Conservation (phyloP, 2,113 vertebrate species). For the Macquaria ambigua region DNA sequence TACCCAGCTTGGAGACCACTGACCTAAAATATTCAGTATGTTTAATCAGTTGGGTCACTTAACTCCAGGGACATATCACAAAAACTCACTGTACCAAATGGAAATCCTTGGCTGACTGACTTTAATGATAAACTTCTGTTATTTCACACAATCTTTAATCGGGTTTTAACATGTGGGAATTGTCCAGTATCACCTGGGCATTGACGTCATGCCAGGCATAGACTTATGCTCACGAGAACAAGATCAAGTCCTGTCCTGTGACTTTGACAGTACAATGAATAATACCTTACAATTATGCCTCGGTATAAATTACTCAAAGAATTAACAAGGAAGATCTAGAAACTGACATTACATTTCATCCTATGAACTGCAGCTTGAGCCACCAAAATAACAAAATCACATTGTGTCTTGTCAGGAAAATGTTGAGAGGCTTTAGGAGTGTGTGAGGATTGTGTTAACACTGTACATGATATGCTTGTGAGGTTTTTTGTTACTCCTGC, state of each 20-base stretch:
- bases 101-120: background rate
- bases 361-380: background rate
- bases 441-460: background rate
- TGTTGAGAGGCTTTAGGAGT: background rate
- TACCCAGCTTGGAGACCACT: background rate
- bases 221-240: background rate
- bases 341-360: background rate
- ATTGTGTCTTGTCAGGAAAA: background rate
- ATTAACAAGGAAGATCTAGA: background rate
- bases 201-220: background rate
- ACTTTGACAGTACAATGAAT: background rate
- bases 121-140: too few relatives aligned
- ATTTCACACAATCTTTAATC: background rate
- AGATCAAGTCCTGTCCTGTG: background rate
- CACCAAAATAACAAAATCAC: constrained; percentile 4
- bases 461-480: background rate
- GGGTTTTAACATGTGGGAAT: background rate
- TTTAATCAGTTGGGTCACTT: background rate
- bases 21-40: background rate
- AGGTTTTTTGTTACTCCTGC: background rate
- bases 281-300: background rate
- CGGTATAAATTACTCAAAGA: background rate
- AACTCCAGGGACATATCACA: background rate
- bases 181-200: background rate
- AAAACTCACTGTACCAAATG: background rate